Conservation (phyloP, 2,888 invertebrate genomes). For the Sclerodermus sp. region DNA sequence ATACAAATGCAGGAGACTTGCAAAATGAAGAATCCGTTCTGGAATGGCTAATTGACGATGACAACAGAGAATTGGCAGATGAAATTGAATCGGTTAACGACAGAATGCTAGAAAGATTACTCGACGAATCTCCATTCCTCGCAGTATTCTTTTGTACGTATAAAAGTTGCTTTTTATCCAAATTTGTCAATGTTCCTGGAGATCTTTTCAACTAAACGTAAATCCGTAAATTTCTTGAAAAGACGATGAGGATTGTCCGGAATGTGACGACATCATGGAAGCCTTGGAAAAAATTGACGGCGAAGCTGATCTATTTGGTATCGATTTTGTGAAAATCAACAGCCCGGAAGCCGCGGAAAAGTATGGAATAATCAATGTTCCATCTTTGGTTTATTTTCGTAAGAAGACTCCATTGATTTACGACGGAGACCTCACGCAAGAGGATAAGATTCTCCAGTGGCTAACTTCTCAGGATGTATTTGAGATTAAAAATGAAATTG, state of each 20-base stretch:
- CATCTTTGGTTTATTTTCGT: slow-evolving; percentile 85
- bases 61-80: slow-evolving; percentile 88
- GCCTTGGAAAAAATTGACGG: slow-evolving; percentile 93
- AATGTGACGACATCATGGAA: slow-evolving; percentile 88
- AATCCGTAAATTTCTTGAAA: neutral
- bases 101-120: slow-evolving; percentile 81
- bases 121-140: slow-evolving; percentile 83
- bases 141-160: slow-evolving; percentile 90
- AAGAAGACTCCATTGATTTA: slow-evolving; percentile 81
- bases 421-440: slow-evolving; percentile 87
- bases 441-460: slow-evolving; percentile 84
- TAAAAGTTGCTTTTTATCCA: too few species aligned
- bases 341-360: slow-evolving; percentile 80
- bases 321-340: slow-evolving; percentile 91
- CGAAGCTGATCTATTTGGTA: slow-evolving; percentile 90
- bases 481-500: slow-evolving; percentile 94
- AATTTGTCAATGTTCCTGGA: too few species aligned
- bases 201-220: neutral
- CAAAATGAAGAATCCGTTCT: slow-evolving; percentile 90
- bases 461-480: slow-evolving; percentile 92
- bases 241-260: slow-evolving; percentile 90
- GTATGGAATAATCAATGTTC: slow-evolving; percentile 81
- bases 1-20: slow-evolving; percentile 68
- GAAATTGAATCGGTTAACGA: slow-evolving; percentile 93
- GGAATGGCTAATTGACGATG: slow-evolving; percentile 92